Base-by-base conservation (phyloP, 1,140 invertebrate genomes). In the Drosophila carrolli region DNA sequence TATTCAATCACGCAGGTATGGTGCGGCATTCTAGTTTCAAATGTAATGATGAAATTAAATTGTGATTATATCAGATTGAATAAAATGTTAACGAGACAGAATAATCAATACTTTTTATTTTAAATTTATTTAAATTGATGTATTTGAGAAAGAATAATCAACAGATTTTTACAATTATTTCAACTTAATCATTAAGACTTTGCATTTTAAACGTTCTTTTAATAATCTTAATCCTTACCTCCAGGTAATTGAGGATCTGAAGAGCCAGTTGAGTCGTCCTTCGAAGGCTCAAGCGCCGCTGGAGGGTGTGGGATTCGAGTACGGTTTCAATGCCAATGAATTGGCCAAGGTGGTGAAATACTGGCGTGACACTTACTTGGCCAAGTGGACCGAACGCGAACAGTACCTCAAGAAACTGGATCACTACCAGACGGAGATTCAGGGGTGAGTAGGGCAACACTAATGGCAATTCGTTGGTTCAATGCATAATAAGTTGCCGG, bases 321-420 rank as follows among this genome's bases (percentile, higher is more conserved):
- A 97, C 91, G 97, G 97, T 8, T 95, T 97, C 68, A 96, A 97
- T 91, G 93, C 95, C 0, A 93, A 95, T 27, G 94, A 95, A 82
- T 91, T 97, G 32, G 92, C 94, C 41, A 93, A 94, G 60, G 92
- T 97, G 23, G 78, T 96, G 13, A 92, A 95, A 35, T 95, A 97
- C 91, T 96, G 96, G 97, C 85, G 92, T 5, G 94, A 95, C n/a
- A 93, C 95, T 16, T 98, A 97, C 90, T 93, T 97, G 75, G 48
- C 77, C 48, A 92, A 85, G 59, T 98, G 97, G 95, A 93, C 92
- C 70, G 91, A 95, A 75, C 94, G 96, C 44, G 95, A 96, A 81
- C 90, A 92, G 11, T 93, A 92, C 32, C 83, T 98, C 5, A 98
- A 97, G 82, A 90, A 93, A 61, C 95, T 95, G 70, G 94, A 95